Base-by-base conservation (phyloP, 2,888 invertebrate genomes). In the Andrena hattorfiana region DNA sequence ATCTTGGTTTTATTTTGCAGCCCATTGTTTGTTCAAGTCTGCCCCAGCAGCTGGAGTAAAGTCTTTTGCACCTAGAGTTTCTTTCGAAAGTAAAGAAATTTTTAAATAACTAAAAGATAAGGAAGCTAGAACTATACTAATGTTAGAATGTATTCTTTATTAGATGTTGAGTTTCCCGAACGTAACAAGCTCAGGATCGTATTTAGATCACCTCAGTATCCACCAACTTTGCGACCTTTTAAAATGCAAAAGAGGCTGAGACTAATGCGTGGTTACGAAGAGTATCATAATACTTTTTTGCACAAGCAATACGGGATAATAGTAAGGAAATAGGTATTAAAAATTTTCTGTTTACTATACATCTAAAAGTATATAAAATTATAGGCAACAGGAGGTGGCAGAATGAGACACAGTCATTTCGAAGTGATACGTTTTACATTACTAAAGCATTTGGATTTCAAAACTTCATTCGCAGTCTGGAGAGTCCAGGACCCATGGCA, bases 401-500 rank as follows among this genome's bases (percentile, higher is more conserved):
- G 98, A 86, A 90, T 99, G 88, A 95, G 95, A 79, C 95, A 95
- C 93, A 96, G 97, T 62, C 99, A 99, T 94, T 97, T 98, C 93
- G 99, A 99, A 95, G 97, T 98, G 97, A 95, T 98, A 32, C 96
- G 99, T 92, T 94, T 97, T 51, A 95, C 95, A 0, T 94, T 99
- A 35, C 97, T 97, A 75, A 95, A 97, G 67, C 97, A 97, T 91
- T 95, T 99, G 91, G 97, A 99, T 89, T 94, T 95, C 26, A 96
- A 95, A 84, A 96, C 96, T 89, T 98, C 98, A 97, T 99, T 99
- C 95, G 98, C 99, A 0, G 95, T 98, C 42, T 99, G 99, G 99
- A 95, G 99, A 89, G 95, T 99, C 0, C 98, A 98, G 90, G 95
- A 98, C 0, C 99, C 99, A 0, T 99, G 99, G 99, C 98, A 99